Conservation (phyloP, 1,140 invertebrate species). For the Neodiprion lecontei region DNA sequence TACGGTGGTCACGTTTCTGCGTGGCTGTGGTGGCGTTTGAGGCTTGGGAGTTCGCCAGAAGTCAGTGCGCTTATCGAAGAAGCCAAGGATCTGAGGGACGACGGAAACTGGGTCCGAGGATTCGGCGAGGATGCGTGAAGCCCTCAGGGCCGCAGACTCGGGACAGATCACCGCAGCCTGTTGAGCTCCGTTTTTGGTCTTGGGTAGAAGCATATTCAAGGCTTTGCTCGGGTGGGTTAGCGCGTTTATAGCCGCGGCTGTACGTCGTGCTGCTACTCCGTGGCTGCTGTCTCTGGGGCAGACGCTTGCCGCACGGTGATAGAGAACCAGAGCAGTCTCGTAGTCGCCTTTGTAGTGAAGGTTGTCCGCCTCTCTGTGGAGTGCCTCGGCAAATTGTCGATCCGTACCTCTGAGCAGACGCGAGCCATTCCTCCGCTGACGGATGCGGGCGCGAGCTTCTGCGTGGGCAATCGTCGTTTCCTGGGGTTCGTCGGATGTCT, state of each 20-base stretch:
- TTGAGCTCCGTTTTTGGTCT: slow-evolving; percentile 15
- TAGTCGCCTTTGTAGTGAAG: slow-evolving; percentile 47
- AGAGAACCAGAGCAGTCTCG: slow-evolving; percentile 49
- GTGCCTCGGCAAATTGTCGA: slow-evolving; percentile 33
- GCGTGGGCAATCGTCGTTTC: slow-evolving; percentile 8
- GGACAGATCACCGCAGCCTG: slow-evolving; percentile 25
- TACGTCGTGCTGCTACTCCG: slow-evolving; percentile 33
- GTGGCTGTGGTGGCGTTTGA: background rate
- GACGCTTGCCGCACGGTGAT: slow-evolving; percentile 44
- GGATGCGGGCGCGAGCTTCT: slow-evolving; percentile 18
- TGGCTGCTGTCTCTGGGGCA: slow-evolving; percentile 41
- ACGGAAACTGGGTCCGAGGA: slow-evolving; percentile 24
- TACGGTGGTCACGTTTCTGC: slow-evolving; percentile 25
- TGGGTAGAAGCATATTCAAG: slow-evolving; percentile 2
- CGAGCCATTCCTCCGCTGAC: background rate
- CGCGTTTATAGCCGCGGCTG: slow-evolving; percentile 40
- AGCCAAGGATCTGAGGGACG: slow-evolving; percentile 38
- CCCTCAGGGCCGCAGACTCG: slow-evolving; percentile 26
- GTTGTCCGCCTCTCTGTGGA: slow-evolving; percentile 46
- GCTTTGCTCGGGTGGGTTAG: slow-evolving; percentile 31
- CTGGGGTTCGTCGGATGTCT: slow-evolving; percentile 15
- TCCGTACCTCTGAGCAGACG: slow-evolving; percentile 20
- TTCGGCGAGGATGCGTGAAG: slow-evolving; percentile 25
- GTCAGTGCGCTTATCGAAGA: slow-evolving; percentile 36
- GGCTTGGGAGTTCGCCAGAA: slow-evolving; percentile 22